These are phyloP conservation scores for Dascyllus trimaculatus DNA, from an alignment of 2,113 vertebrate genomes.

Conservation along the genomic window DNA sequence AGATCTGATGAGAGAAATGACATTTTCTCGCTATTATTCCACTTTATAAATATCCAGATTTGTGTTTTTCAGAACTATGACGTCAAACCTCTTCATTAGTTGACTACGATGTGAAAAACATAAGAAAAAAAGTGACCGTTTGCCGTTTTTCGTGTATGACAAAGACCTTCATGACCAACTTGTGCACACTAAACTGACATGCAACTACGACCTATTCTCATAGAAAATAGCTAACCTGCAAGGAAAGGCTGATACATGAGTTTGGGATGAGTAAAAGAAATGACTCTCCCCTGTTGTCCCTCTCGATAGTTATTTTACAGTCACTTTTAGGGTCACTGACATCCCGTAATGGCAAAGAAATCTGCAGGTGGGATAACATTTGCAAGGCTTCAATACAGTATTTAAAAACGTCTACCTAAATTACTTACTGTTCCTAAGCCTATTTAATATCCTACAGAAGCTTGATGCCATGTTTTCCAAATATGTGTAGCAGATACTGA, in stretches of 20 bases:
- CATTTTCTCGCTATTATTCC: no score
- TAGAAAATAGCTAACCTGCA: neutral
- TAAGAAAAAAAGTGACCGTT: neutral
- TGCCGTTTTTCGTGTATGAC: neutral
- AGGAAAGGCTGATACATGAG: neutral
- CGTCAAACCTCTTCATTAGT: neutral
- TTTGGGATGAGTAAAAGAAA: neutral
- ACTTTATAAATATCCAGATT: no score
- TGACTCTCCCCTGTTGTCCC: neutral
- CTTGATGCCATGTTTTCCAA: neutral
- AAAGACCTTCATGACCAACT: neutral
- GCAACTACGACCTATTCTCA: no score
- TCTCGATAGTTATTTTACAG: conserved; percentile 1
- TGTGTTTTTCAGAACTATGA: no score
- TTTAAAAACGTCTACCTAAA: conserved; percentile 18
- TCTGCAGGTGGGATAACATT: conserved; percentile 5
- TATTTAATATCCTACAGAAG: conserved; percentile 1
- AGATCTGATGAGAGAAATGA: neutral
- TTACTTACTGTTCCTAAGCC: neutral
- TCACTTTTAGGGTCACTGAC: neutral
- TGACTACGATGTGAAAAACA: neutral
- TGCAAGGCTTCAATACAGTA: conserved; percentile 24
- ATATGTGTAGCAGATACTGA: neutral
- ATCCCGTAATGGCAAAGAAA: neutral
- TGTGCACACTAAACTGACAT: neutral